Evolutionary conservation across 2,888 invertebrate species (phyloP).

Genomic region (Lasiommata megera): DNA sequence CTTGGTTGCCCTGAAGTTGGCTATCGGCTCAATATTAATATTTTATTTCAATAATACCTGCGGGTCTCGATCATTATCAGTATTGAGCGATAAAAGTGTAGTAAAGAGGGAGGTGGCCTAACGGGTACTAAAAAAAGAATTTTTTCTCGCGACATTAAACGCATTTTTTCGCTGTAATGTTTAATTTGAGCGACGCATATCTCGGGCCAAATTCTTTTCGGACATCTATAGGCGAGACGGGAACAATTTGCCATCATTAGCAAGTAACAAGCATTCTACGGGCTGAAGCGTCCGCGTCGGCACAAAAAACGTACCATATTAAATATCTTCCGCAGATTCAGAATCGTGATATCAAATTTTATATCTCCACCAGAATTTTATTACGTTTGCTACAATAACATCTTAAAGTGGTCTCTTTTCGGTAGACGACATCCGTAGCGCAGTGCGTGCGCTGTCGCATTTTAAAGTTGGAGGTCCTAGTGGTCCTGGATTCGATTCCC

Average conservation of each 20-base stretch:
- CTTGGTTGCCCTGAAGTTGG: no score
- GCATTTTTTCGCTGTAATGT: slow-evolving; percentile 52
- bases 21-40: no score
- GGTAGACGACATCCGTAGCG: no score
- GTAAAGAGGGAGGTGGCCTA: no score
- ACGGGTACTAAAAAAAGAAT: slow-evolving; percentile 29
- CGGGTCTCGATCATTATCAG: no score
- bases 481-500: no score
- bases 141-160: slow-evolving; percentile 37
- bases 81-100: no score
- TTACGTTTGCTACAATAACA: neutral
- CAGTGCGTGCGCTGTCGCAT: no score
- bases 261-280: slow-evolving; percentile 57
- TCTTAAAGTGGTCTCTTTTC: neutral
- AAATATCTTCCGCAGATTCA: slow-evolving; percentile 32
- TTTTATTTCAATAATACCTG: no score
- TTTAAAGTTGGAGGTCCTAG: no score
- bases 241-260: slow-evolving; percentile 64
- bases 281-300: slow-evolving; percentile 36
- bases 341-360: slow-evolving; percentile 15
- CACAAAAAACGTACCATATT: slow-evolving; percentile 53
- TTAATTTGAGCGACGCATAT: slow-evolving; percentile 53
- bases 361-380: slow-evolving; percentile 1
- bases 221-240: slow-evolving; percentile 49
- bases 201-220: slow-evolving; percentile 52